phyloP scores from a whole-genome alignment of 2,113 vertebrate species.

The Urocitellus parryii region DNA sequence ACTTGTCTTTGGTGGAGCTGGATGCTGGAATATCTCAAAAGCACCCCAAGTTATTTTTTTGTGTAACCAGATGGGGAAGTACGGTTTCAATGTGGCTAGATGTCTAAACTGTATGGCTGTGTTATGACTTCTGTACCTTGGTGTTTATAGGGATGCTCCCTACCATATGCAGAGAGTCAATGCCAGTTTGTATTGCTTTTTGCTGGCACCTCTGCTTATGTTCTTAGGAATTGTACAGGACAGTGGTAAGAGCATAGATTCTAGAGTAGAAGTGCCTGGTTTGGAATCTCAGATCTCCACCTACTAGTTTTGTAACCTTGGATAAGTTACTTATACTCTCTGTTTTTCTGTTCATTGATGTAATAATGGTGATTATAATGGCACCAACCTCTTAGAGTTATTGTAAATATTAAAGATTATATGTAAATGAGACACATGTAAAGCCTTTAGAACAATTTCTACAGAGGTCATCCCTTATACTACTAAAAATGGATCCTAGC shows the following conservation, averaged over 20 bases:
- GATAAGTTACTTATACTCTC: not conserved
- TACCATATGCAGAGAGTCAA: not conserved
- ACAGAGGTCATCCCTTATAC: not conserved
- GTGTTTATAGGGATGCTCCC: not conserved
- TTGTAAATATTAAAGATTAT: not conserved
- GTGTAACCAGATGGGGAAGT: not conserved
- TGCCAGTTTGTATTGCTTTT: not conserved
- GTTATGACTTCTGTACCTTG: not conserved
- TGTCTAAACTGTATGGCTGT: not conserved
- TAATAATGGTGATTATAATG: not conserved
- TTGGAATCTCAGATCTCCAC: not conserved
- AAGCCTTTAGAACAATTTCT: constrained; percentile 6
- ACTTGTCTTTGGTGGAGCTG: not conserved
- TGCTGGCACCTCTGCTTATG: not conserved
- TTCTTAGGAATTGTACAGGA: not conserved
- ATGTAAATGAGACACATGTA: not conserved
- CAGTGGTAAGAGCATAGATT: not conserved
- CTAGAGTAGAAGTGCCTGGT: not conserved
- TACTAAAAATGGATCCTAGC: not conserved
- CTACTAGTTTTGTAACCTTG: not conserved
- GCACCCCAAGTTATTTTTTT: not conserved
- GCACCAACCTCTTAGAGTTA: not conserved
- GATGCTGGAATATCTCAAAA: not conserved
- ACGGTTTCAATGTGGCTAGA: not conserved
- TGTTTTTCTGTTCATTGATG: not conserved